Evolutionary conservation across 35 echinoderm and acorn worm genomes (phyloP), one percentile per base, ranked within the genome.

Genomic region (Heliocidaris tuberculata): DNA sequence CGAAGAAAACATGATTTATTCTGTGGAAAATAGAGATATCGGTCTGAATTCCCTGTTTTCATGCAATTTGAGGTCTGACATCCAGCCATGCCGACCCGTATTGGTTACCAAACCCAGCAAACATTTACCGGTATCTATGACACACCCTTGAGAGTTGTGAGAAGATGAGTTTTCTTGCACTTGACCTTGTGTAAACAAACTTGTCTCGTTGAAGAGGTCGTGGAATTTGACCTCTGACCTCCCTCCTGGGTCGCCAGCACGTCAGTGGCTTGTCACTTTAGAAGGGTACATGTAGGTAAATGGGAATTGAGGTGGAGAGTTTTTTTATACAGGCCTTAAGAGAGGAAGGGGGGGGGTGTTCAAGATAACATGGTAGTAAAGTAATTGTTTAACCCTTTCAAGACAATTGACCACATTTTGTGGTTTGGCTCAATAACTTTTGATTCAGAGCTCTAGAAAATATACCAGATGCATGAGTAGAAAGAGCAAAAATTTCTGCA

Each of bases 171-270:
- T 89, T 32, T 89, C 31, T 89, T 78, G 65, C 65, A 78, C 65
- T 78, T 78, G 65, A 48, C 47, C 87, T 89, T 89, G 31, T 32
- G 87, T 89, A 89, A 89, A 89, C 87, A 89, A 89, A 48, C 31
- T 15, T 89, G 31, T 89, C 87, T 47, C 87, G 35, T 89, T 32
- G 29, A 8, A 48, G 47, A 48, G 31, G 31, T 89, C 7, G 31
- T 48, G 87, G 87, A 89, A 89, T 89, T 13, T 89, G 87, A 89
- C 31, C 87, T 89, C 35, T 89, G 87, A 89, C 87, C 87, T 21
- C 31, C 5, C 87, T 89, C 15, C 12, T 89, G 17, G 87, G 87
- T 47, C 24, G 11, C 24, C 31, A 89, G 87, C 31, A 47, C 15
- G 87, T 32, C 87, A 48, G 87, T 35, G 31, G 31, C 31, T 88